These are phyloP conservation scores for Plutomurus gul DNA, from an alignment of 1,140 invertebrate species.

Conservation along the genomic window DNA sequence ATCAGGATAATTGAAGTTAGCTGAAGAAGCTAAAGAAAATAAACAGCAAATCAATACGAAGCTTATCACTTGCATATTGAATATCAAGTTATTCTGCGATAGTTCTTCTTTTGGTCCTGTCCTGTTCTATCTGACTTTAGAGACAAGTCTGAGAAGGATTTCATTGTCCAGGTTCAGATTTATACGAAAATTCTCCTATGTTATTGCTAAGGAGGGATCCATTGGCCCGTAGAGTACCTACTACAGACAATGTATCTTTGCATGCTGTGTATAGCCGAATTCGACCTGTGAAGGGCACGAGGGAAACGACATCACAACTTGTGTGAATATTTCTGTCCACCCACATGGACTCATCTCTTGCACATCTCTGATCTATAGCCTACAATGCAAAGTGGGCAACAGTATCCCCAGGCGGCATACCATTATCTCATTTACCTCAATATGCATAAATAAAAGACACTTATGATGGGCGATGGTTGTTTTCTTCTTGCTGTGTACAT, in stretches of 20 bases:
- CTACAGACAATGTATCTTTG: neutral
- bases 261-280: slow-evolving; percentile 1
- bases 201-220: neutral
- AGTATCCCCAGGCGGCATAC: too few species aligned
- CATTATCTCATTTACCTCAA: too few species aligned
- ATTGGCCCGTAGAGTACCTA: neutral
- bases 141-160: slow-evolving; percentile 14
- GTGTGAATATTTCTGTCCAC: neutral
- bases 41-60: slow-evolving; percentile 17
- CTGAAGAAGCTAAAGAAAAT: slow-evolving; percentile 8
- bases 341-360: neutral
- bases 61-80: neutral
- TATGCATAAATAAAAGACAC: too few species aligned
- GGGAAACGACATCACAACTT: slow-evolving; percentile 3
- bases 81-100: neutral
- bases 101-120: neutral
- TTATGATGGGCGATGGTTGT: too few species aligned
- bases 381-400: too few species aligned
- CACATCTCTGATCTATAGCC: neutral
- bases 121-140: neutral
- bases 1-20: neutral
- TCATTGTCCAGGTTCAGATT: neutral
- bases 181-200: neutral
- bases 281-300: slow-evolving; percentile 19
- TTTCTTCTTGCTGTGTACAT: too few species aligned